A percentile compares a stretch with the other conserved stretches of the same genome.
Conservation (phyloP, 30 jellyfish, hydroid and myxozoan species). For the Nemopilema nomurai region DNA sequence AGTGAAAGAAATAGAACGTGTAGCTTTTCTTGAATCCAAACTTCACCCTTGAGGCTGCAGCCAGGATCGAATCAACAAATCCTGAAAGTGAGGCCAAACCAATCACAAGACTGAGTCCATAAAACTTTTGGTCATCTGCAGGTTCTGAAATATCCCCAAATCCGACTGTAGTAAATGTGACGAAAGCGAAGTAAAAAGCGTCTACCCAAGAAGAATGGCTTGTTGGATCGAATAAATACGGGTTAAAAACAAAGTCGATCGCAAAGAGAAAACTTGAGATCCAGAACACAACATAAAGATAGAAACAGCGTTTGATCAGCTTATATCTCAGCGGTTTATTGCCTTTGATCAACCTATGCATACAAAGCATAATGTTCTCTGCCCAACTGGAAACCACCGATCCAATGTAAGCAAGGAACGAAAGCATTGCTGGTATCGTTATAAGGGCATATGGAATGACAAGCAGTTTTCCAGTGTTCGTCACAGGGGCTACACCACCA, state of each 20-base stretch:
- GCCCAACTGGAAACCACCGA: conserved; percentile 25
- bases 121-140: conserved; percentile 7
- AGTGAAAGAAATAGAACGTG: not conserved
- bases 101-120: not conserved
- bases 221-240: not conserved
- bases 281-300: conserved; percentile 27
- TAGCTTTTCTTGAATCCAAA: not conserved
- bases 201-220: conserved; percentile 15
- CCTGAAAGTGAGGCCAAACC: conserved; percentile 53
- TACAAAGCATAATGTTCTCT: conserved; percentile 2
- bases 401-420: conserved; percentile 32
- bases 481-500: conserved; percentile 46
- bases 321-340: conserved; percentile 37
- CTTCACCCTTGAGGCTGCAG: conserved; percentile 1
- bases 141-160: conserved; percentile 55
- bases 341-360: conserved; percentile 35
- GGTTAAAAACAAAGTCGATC: not conserved
- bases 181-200: conserved; percentile 23
- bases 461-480: conserved; percentile 40
- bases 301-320: conserved; percentile 21
- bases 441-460: conserved; percentile 56
- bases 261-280: not conserved
- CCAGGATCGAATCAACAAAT: conserved; percentile 29
- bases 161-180: conserved; percentile 50
- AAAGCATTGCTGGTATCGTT: conserved; percentile 43